Evolutionary conservation across 2,113 vertebrate species (phyloP).

Genomic region (Antennarius striatus): DNA sequence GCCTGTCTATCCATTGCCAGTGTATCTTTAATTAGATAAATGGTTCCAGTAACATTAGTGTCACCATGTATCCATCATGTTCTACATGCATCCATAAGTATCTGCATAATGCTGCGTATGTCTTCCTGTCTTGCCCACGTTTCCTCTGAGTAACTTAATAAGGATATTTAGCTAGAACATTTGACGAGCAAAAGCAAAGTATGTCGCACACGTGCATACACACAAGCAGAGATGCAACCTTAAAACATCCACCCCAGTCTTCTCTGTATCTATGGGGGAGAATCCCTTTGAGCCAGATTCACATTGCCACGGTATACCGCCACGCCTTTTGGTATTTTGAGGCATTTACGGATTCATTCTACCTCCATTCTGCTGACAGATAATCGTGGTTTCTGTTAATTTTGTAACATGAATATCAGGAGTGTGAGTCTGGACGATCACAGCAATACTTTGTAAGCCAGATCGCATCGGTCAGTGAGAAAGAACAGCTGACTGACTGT

Average conservation of each 20-base stretch:
- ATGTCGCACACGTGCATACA: conserved; percentile 20
- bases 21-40: not conserved
- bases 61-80: not conserved
- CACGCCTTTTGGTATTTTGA: no score
- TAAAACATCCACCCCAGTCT: conserved; percentile 62
- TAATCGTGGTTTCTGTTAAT: no score
- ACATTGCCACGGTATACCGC: no score
- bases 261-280: conserved; percentile 23
- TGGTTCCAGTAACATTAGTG: not conserved
- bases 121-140: conserved; percentile 17
- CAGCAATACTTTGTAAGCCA: no score
- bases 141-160: conserved; percentile 69
- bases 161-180: conserved; percentile 66
- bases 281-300: conserved; percentile 7
- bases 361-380: no score
- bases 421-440: no score
- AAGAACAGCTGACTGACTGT: no score
- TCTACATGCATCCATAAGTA: not conserved
- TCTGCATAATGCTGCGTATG: not conserved
- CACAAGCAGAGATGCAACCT: not conserved
- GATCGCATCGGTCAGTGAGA: no score
- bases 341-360: no score
- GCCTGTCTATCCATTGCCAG: not conserved
- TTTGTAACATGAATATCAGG: no score
- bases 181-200: conserved; percentile 44